These are phyloP conservation scores for Drosophila malerkotliana DNA, from an alignment of 1,140 invertebrate species.

Conservation along the genomic window DNA sequence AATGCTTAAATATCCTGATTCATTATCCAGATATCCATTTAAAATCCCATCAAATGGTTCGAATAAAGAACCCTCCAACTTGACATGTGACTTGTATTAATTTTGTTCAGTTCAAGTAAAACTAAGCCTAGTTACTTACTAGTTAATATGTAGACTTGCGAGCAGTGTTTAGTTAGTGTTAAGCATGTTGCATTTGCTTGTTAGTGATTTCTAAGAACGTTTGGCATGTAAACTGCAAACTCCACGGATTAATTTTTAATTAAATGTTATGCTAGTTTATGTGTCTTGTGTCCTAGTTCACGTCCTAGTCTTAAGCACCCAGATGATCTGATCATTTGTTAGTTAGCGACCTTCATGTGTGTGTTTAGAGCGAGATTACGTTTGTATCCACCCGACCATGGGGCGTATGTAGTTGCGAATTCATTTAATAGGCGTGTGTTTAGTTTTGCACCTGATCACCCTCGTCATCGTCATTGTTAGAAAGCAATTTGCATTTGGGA, in stretches of 20 bases:
- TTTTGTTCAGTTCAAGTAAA: conserved; percentile 55
- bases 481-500: conserved; percentile 49
- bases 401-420: conserved; percentile 23
- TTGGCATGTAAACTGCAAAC: conserved; percentile 37
- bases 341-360: conserved; percentile 36
- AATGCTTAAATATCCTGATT: neutral
- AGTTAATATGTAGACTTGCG: conserved; percentile 21
- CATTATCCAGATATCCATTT: neutral
- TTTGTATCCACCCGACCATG: conserved; percentile 11
- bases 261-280: conserved; percentile 6
- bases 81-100: conserved; percentile 68
- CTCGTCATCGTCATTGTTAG: conserved; percentile 35
- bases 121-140: conserved; percentile 26
- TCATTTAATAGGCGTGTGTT: conserved; percentile 47
- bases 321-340: conserved; percentile 30
- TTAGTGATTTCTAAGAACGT: conserved; percentile 21
- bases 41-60: neutral
- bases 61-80: neutral
- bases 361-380: conserved; percentile 41
- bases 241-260: neutral
- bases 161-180: conserved; percentile 51
- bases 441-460: conserved; percentile 49
- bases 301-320: conserved; percentile 63
- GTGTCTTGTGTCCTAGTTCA: conserved; percentile 47
- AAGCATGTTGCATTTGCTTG: conserved; percentile 62